Base-by-base conservation (phyloP, 1,140 invertebrate species). In the Pseudomyrmex dendroicus region DNA sequence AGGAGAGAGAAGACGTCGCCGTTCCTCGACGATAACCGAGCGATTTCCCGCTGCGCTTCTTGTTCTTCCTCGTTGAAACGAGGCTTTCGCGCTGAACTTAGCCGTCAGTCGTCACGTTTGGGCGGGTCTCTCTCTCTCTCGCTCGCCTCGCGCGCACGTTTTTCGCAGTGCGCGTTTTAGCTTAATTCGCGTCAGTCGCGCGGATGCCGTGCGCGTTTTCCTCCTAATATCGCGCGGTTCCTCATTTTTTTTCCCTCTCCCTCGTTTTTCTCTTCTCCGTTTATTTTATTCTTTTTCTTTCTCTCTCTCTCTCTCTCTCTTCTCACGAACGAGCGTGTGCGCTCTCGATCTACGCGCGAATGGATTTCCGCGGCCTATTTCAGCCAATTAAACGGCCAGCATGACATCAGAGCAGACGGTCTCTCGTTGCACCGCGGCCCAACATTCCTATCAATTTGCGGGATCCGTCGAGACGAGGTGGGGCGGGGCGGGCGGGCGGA, bases 371-470 rank as follows among this genome's bases (percentile, higher is more conserved):
- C 90, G 85, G 84, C 88, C 89, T 89, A 92, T 92, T 92, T 91
- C 87, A 83, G 85, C 89, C 91, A 93, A 93, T 93, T 93, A 92
- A 92, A 90, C 57, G 82, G 85, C 83, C 87, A 84, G 87, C 85
- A 91, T 93, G 91, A 92, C 92, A 92, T 92, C 91, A 93, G 91
- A 89, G 67, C 83, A 52, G 73, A 84, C 73, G 59, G 66, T 46
- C 66, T 78, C 80, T 77, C 84, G 90, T 90, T 70, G 54, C 54
- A 87, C 78, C 87, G 86, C 89, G 72, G 73, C 84, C 66, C 86
- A 91, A 73, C 92, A 91, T 91, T 92, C 89, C 89, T 90, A 90
- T 92, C 85, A 86, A 92, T 90, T 89, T 89, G 57, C 77, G 73
- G 76, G 48, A 8, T 15, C 66, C 17, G 17, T 78, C 77, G 54